Evolutionary conservation across 2,113 vertebrate species (phyloP), one percentile per base, ranked within the genome.

Genomic region (Coptodon rendalli): DNA sequence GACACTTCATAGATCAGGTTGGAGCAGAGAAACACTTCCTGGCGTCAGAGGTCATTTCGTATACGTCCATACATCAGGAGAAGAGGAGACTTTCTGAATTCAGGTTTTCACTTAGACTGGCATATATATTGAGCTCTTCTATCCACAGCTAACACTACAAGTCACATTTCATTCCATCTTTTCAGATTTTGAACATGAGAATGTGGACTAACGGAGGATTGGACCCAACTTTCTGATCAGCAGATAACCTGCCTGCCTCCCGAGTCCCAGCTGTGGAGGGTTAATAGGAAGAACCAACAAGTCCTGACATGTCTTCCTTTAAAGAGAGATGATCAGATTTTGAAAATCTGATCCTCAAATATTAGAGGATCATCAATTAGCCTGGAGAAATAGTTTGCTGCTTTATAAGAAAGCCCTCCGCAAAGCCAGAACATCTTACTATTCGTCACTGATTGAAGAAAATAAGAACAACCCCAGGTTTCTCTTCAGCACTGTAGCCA

Each of bases 21-120:
- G 8, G 43, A 85, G 78, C 24, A 68, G 90, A 92, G 89, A 78
- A 89, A 73, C 50, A 54, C 85, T 95, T 95, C 94, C 94, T 95
- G 94, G 93, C 91, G 90, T 93, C 92, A 89, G 89, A 90, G 91
- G 91, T 86, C 76, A 92, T 57, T 89, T 52, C 9, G 53, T 92
- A 93, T 91, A 88, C 87, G 84, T 38, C 90, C 19, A 86, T 92
- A 86, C 83, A 87, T 93, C 91, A 92, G 34, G 10, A 80, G 40
- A 45, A 92, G 87, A 81, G 86, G 76, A 19, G 7, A 40, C 45
- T 90, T 94, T 91, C 89, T 93, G 85, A 29, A 85, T 68, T 36
- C 53, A 66, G 82, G 53, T 29, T 71, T 63, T 50, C 56, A 90
- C 91, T 89, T 84, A 89, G 24, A 57, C 53, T 54, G n/a, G n/a